Evolutionary conservation across 2,113 vertebrate genomes (phyloP).

Genomic region (Sciurus niger): DNA sequence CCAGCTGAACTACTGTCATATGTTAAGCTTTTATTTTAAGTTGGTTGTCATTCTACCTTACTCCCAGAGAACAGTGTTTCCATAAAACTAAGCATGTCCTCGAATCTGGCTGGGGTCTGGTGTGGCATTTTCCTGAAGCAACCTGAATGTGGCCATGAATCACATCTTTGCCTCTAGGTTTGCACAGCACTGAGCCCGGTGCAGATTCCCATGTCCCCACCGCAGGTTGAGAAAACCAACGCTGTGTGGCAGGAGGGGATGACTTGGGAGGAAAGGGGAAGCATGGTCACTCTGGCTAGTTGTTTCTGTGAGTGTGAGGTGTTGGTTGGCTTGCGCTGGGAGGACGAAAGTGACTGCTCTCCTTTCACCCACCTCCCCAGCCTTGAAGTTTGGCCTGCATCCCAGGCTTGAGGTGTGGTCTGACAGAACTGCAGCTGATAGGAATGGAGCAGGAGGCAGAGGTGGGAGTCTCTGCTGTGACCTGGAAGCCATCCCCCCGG

Average conservation of each 20-base stretch:
- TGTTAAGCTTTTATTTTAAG: constrained; percentile 67
- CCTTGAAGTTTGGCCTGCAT: constrained; percentile 32
- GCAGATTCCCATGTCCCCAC: rapidly evolving
- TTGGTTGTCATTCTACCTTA: constrained; percentile 75
- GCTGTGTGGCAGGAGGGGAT: neutral
- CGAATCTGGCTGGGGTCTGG: neutral
- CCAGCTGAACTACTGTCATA: constrained; percentile 86
- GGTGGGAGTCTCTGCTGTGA: neutral
- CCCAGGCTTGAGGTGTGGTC: neutral
- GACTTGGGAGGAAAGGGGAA: neutral
- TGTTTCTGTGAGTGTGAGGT: neutral
- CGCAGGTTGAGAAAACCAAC: neutral
- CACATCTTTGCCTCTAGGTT: neutral
- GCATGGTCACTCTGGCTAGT: rapidly evolving
- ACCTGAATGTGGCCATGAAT: rapidly evolving
- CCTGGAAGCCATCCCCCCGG: constrained; percentile 86
- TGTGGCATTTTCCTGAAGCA: neutral
- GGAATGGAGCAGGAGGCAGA: neutral
- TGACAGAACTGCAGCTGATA: neutral
- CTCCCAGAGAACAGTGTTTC: constrained; percentile 55
- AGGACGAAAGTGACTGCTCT: rapidly evolving
- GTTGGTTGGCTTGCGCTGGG: no score
- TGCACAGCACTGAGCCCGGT: neutral
- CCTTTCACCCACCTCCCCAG: neutral
- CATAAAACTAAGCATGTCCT: neutral